Base-by-base conservation (phyloP, 2,888 invertebrate genomes). In the Machimus rusticus region DNA sequence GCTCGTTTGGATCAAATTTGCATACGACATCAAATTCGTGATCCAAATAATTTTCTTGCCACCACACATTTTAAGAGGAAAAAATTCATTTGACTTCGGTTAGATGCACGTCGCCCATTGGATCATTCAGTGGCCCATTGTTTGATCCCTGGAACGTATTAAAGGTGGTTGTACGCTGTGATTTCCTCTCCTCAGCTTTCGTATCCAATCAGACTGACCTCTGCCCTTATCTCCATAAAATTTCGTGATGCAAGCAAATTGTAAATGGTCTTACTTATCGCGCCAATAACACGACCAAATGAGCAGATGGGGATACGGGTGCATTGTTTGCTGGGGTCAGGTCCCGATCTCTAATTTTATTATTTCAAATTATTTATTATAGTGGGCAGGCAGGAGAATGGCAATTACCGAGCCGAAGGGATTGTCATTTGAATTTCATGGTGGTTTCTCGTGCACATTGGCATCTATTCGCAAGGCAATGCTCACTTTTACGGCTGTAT, bases 211-310 rank as follows among this genome's bases (percentile, higher is more conserved):
- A 74, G 74, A 85, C 43, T 85, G 85, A 85, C 85, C 87, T 87
- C 84, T 89, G 86, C 84, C 88, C 86, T 46, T 79, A 87, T 89
- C 89, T 88, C 88, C 90, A 90, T 89, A 77, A 90, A 90, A 90
- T 92, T 92, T 92, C 92, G 92, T 92, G 92, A 92, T 92, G 92
- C 91, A 92, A 92, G 92, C 92, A 92, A 92, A 92, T 92, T 92
- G 92, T 92, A 92, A 92, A 92, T 92, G 91, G 92, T 92, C 91
- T 92, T 79, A 86, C 74, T 85, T 85, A 85, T 85, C 85, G 85
- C 85, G 46, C 85, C 85, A 85, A 74, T 74, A 74, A 74, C 85
- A 85, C 74, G 34, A 37, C 74, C 57, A 85, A 74, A 74, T 74
- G 74, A 43, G 34, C 57, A 31, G 37, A 66, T 28, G 66, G 23